Conservation (phyloP, 2,888 invertebrate genomes). For the Standfussiana lucernea region DNA sequence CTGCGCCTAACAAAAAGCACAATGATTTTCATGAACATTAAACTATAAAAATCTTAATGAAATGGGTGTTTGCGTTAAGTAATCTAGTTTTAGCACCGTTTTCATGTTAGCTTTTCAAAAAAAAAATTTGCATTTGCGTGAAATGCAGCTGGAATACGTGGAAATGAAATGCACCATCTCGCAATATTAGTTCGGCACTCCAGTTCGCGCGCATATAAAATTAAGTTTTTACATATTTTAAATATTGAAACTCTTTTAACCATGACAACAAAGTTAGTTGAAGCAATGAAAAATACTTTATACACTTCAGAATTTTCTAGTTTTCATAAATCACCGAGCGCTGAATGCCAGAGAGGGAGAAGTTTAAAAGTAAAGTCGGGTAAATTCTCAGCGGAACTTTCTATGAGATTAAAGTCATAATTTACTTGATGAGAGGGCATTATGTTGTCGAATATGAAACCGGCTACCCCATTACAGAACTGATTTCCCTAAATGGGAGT, state of each 20-base stretch:
- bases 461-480: constrained; percentile 76
- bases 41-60: constrained; percentile 28
- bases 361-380: constrained; percentile 86
- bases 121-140: constrained; percentile 2
- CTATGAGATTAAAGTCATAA: constrained; percentile 87
- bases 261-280: constrained; percentile 78
- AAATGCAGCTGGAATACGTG: constrained; percentile 35
- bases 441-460: constrained; percentile 84
- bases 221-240: constrained; percentile 44
- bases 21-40: constrained; percentile 35
- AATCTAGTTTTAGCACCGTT: constrained; percentile 43
- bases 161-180: constrained; percentile 33
- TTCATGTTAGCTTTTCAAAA: constrained; percentile 26
- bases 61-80: constrained; percentile 45
- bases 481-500: constrained; percentile 80
- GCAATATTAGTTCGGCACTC: constrained; percentile 37
- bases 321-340: constrained; percentile 87
- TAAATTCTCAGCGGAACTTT: constrained; percentile 85
- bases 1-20: constrained; percentile 32
- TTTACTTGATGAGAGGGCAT: constrained; percentile 86
- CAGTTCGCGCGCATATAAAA: constrained; percentile 29
- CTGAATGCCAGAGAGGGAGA: constrained; percentile 82
- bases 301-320: constrained; percentile 83
- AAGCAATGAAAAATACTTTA: constrained; percentile 83
- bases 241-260: constrained; percentile 77